These are phyloP conservation scores for Pristiophorus japonicus DNA, from an alignment of 2,113 vertebrate species.

Conservation along the genomic window DNA sequence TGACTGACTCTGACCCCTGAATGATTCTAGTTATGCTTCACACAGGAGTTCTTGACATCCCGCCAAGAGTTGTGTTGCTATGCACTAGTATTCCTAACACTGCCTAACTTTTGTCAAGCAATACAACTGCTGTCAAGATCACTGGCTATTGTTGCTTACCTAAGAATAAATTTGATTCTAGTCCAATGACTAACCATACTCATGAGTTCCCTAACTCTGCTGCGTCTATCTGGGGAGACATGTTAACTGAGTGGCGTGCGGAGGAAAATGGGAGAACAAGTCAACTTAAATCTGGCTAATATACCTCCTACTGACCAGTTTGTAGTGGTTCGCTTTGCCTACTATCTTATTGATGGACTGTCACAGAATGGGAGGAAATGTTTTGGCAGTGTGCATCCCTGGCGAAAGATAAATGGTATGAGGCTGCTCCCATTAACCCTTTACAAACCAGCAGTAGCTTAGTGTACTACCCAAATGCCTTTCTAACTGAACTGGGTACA, in stretches of 20 bases:
- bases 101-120: background rate
- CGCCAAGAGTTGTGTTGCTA: background rate
- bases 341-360: background rate
- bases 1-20: background rate
- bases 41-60: background rate
- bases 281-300: background rate
- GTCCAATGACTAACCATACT: background rate
- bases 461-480: background rate
- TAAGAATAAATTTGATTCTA: background rate
- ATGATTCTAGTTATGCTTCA: constrained; percentile 1
- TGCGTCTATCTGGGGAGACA: background rate
- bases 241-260: background rate
- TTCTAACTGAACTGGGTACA: background rate
- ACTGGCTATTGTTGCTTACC: background rate
- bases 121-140: background rate
- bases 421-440: background rate
- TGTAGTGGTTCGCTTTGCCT: background rate
- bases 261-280: background rate
- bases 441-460: too few species aligned
- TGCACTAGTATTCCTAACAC: constrained; percentile 10
- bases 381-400: background rate
- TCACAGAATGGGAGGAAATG: background rate
- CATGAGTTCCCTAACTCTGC: background rate
- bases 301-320: background rate
- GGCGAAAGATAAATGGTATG: background rate